A percentile compares a stretch with the other conserved stretches of the same genome.
Conservation (phyloP, 2,888 invertebrate genomes). For the Athalia cordata region DNA sequence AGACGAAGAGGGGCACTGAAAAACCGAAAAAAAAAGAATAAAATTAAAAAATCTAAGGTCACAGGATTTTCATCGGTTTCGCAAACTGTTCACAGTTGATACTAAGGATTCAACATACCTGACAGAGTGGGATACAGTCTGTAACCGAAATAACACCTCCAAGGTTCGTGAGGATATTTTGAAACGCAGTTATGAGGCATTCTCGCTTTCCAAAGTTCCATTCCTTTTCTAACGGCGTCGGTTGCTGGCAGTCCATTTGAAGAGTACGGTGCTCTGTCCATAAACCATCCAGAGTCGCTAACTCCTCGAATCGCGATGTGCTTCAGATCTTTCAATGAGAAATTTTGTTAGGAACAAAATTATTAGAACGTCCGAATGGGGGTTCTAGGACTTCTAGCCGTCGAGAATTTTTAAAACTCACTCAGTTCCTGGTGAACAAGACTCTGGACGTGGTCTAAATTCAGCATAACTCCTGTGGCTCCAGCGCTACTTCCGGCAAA, state of each 20-base stretch:
- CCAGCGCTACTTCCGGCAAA: constrained; percentile 93
- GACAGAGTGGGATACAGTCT: constrained; percentile 89
- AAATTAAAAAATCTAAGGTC: not conserved
- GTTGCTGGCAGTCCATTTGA: constrained; percentile 78
- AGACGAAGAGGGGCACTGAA: constrained; percentile 91
- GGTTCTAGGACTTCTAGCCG: not conserved
- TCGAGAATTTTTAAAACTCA: constrained; percentile 47
- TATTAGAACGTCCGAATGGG: not conserved
- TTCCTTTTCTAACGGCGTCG: constrained; percentile 83
- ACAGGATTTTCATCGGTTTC: not conserved
- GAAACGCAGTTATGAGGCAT: constrained; percentile 86
- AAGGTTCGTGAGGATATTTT: constrained; percentile 83
- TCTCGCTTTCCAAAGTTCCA: constrained; percentile 86
- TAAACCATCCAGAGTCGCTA: constrained; percentile 96
- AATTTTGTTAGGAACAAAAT: not conserved
- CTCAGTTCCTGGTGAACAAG: constrained; percentile 79
- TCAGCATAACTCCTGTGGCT: constrained; percentile 94
- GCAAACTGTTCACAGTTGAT: not conserved
- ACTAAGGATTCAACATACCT: constrained; percentile 75
- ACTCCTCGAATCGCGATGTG: constrained; percentile 87
- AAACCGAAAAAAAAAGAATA: constrained; percentile 47
- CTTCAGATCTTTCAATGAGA: constrained; percentile 61
- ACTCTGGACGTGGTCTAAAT: constrained; percentile 88
- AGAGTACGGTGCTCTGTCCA: constrained; percentile 87
- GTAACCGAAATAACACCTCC: constrained; percentile 96